phyloP scores from a whole-genome alignment of 2,797 vertebrate genomes.

The Pangasius sanitwongsei region DNA sequence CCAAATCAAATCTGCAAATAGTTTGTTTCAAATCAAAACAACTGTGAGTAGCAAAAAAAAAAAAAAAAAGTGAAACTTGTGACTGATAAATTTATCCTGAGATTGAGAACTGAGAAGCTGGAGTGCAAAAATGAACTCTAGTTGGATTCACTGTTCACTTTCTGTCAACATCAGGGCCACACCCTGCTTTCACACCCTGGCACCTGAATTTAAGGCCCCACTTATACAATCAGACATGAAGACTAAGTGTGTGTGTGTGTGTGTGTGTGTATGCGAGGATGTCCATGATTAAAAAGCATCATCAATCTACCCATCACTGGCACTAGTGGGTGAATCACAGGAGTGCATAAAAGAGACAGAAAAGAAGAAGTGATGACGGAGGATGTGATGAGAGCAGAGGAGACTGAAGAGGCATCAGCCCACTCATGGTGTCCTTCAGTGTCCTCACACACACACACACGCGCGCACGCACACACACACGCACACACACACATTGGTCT shows the following conservation, averaged over 20 bases:
- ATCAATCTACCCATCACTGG: conserved; percentile 21
- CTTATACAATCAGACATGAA: not conserved
- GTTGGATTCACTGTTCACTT: not conserved
- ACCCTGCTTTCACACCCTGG: not conserved
- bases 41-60: not conserved
- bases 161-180: not conserved
- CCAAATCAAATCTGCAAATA: not conserved
- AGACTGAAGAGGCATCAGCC: conserved; percentile 6
- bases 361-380: conserved; percentile 11
- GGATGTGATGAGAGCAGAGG: not conserved
- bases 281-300: conserved; percentile 43
- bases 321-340: conserved; percentile 29
- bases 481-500: not conserved
- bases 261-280: not conserved
- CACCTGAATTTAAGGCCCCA: not conserved
- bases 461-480: not conserved
- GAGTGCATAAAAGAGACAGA: not conserved
- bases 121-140: not conserved
- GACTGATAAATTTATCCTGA: not conserved
- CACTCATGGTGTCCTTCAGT: conserved; percentile 2
- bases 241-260: conserved; percentile 2
- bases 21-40: not conserved
- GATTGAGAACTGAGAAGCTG: not conserved
- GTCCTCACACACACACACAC: not conserved
- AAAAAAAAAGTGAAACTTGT: not conserved